A percentile compares a stretch with the other conserved stretches of the same genome.
Conservation (phyloP, 2,888 invertebrate species). For the Ganaspis brasiliensis region DNA sequence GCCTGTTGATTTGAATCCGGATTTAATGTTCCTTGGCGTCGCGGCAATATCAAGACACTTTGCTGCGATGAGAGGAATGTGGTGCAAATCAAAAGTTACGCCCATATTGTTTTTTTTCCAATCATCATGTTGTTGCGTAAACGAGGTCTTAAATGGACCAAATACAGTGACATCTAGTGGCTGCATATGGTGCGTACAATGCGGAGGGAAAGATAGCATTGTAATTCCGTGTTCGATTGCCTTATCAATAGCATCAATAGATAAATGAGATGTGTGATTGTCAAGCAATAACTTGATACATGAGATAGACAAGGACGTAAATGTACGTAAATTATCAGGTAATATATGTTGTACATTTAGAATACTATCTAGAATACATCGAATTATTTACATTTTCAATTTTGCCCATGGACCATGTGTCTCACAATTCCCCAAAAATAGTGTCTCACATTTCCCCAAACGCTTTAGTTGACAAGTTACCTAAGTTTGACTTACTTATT, state of each 20-base stretch:
- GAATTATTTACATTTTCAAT: too few species aligned
- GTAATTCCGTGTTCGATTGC: slow-evolving; percentile 67
- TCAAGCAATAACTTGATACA: too few species aligned
- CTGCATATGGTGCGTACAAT: slow-evolving; percentile 62
- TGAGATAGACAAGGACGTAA: too few species aligned
- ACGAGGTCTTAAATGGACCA: background rate
- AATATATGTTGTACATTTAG: too few species aligned
- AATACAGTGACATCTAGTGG: slow-evolving; percentile 14
- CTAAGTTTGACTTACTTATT: too few species aligned
- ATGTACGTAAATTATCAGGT: too few species aligned
- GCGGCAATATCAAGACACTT: slow-evolving; percentile 58
- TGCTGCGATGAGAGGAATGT: slow-evolving; percentile 55
- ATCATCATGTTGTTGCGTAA: background rate
- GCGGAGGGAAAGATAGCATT: slow-evolving; percentile 57
- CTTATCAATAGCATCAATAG: slow-evolving; percentile 54
- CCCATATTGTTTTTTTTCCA: slow-evolving; percentile 9
- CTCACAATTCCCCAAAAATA: too few species aligned
- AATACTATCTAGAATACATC: too few species aligned
- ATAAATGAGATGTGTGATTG: too few species aligned
- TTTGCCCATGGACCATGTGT: too few species aligned
- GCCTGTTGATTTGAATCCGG: slow-evolving; percentile 52
- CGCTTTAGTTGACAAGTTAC: too few species aligned
- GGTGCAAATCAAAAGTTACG: slow-evolving; percentile 50
- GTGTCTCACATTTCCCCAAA: too few species aligned
- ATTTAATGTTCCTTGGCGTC: slow-evolving; percentile 52